Evolutionary conservation across 2,888 invertebrate species (phyloP).

Genomic region (Lumbricus terrestris): DNA sequence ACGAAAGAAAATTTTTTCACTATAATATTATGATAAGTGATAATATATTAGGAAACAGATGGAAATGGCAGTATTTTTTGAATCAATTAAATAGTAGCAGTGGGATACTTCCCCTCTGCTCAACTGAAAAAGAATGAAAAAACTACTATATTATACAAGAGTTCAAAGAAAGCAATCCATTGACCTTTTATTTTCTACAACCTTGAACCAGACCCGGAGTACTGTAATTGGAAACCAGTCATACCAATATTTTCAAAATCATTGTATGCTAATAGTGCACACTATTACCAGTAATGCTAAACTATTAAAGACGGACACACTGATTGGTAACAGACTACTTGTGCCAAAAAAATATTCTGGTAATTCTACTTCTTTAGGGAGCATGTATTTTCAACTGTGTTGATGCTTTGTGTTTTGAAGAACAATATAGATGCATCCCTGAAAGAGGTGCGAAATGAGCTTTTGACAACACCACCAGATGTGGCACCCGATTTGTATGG

Average conservation of each 20-base stretch:
- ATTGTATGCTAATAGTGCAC: background rate
- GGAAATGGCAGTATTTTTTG: too few relatives aligned
- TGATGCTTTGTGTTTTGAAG: background rate
- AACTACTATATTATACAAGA: too few relatives aligned
- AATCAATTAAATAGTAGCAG: too few relatives aligned
- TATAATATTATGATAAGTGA: too few relatives aligned
- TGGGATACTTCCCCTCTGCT: too few relatives aligned
- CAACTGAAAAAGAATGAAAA: too few relatives aligned
- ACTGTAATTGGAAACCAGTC: background rate
- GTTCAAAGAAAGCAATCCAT: too few relatives aligned
- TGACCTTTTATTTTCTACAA: background rate
- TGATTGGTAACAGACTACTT: background rate
- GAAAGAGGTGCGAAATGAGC: background rate
- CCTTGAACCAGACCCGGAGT: background rate
- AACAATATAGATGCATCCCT: background rate
- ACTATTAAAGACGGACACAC: background rate
- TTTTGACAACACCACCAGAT: background rate
- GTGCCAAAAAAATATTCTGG: background rate
- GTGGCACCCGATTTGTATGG: background rate
- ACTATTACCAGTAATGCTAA: too few relatives aligned
- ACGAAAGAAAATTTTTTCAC: too few relatives aligned
- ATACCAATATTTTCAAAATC: background rate
- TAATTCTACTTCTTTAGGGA: background rate
- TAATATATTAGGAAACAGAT: too few relatives aligned
- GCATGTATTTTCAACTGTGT: background rate